Percentiles rank a stretch among this genome's conserved stretches.
These are phyloP conservation scores for Lysiphlebus fabarum DNA, from an alignment of 1,140 invertebrate species.

Conservation along the genomic window DNA sequence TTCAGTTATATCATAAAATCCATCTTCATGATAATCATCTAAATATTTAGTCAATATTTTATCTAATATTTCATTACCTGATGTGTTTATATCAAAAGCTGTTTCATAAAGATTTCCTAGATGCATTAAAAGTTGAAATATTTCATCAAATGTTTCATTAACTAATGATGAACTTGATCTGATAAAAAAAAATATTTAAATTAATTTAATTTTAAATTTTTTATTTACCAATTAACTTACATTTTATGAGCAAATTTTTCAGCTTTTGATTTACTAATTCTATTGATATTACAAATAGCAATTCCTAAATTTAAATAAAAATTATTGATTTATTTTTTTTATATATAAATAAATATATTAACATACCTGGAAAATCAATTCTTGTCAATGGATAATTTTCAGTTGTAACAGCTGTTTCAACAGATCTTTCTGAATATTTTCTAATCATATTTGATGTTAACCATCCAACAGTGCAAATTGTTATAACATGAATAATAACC, in stretches of 20 bases:
- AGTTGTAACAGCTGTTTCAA: constrained; percentile 33
- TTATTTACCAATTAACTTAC: constrained; percentile 32
- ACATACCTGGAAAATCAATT: constrained; percentile 38
- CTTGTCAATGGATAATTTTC: constrained; percentile 32
- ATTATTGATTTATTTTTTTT: too few species aligned
- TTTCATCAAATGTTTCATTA: background rate
- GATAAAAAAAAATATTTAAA: background rate
- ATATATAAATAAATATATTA: too few species aligned
- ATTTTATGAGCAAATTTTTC: constrained; percentile 31
- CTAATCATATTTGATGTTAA: constrained; percentile 25
- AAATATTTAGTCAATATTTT: background rate
- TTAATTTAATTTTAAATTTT: background rate
- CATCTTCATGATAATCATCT: background rate
- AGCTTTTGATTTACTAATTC: constrained; percentile 35
- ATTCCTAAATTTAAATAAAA: constrained; percentile 29
- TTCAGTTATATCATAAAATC: background rate
- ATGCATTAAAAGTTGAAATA: background rate
- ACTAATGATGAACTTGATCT: background rate
- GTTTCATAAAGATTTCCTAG: constrained; percentile 15
- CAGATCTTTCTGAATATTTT: constrained; percentile 30
- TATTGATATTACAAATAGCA: constrained; percentile 38
- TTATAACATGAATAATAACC: constrained; percentile 32
- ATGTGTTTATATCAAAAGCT: background rate
- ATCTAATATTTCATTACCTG: background rate
- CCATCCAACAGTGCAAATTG: constrained; percentile 24